phyloP scores from a whole-genome alignment of 2,797 vertebrate species.

The Zalophus californianus region DNA sequence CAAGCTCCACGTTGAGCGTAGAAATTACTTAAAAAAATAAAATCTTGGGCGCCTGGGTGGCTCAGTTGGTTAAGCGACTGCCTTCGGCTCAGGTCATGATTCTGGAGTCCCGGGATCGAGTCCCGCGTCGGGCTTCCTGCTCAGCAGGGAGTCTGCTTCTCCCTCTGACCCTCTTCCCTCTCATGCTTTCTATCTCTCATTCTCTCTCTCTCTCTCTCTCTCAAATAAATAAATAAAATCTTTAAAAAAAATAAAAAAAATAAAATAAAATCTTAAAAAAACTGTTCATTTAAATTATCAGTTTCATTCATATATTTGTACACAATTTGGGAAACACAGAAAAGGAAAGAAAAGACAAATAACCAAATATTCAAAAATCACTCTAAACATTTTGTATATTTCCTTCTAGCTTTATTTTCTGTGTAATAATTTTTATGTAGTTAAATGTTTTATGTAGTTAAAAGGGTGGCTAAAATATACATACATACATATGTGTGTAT shows the following conservation, averaged over 20 bases:
- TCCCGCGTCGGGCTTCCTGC: too few relatives aligned
- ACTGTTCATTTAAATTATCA: not conserved
- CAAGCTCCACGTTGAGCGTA: not conserved
- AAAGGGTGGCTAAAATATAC: not conserved
- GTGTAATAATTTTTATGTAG: not conserved
- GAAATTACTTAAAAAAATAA: not conserved
- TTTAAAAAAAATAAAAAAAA: too few relatives aligned
- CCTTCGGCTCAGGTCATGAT: too few relatives aligned
- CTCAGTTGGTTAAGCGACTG: too few relatives aligned
- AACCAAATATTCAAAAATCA: not conserved
- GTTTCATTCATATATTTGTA: not conserved
- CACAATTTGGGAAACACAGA: not conserved
- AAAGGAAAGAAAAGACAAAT: not conserved
- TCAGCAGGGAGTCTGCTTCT: too few relatives aligned
- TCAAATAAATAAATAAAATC: too few relatives aligned
- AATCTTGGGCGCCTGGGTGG: too few relatives aligned
- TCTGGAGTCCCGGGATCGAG: too few relatives aligned
- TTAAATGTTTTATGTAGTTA: not conserved
- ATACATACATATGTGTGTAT: not conserved
- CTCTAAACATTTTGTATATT: conserved; percentile 3
- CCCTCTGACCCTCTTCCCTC: too few relatives aligned
- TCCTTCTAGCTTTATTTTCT: not conserved
- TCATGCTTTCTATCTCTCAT: too few relatives aligned
- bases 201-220: too few relatives aligned
- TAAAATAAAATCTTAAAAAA: not conserved